Evolutionary conservation across 1,140 invertebrate genomes (phyloP), one percentile per base, ranked within the genome.

Genomic region (Zaprionus ornatus): DNA sequence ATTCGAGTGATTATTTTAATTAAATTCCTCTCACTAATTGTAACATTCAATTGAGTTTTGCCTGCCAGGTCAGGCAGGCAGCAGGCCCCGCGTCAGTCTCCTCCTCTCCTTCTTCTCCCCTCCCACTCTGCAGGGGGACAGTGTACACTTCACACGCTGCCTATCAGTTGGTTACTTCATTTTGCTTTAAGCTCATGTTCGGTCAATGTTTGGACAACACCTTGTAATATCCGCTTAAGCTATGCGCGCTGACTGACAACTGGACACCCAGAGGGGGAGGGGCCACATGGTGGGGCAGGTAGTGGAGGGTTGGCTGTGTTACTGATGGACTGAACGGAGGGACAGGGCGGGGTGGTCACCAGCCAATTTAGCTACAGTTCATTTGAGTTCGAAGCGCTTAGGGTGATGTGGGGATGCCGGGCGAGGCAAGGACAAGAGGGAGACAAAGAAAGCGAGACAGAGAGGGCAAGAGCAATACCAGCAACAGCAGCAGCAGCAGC

Each of bases 201-300:
- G 78, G 90, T 91, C 90, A 91, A 91, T 91, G 90, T 91, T 91
- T 91, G 81, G 77, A 72, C 85, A 91, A 90, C 90, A 90, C 82
- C 85, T 91, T 91, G 85, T 87, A 91, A 91, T 91, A 91, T 91
- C 90, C 90, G 88, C 71, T 87, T 82, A 82, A 80, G 82, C 74
- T 83, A 68, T 69, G 71, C 74, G 48, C 57, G 59, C 68, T 87
- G 70, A 84, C 74, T 90, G 82, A 80, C 82, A 80, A 74, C 82
- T 87, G 83, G 80, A 83, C 83, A 79, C 68, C 42, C 56, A 1
- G 45, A 27, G 55, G 37, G 12, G 23, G 9, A 42, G 56, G 54
- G 12, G 66, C 62, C 54, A 66, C 72, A 23, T 27, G 23, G 15
- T 27, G 60, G 21, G 35, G 15, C 13, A 21, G 27, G 55, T 9